A percentile compares a stretch with the other conserved stretches of the same genome.
These are phyloP conservation scores for Porites australiensis DNA, from an alignment of 64 coral and sea anemone genomes.

Conservation along the genomic window DNA sequence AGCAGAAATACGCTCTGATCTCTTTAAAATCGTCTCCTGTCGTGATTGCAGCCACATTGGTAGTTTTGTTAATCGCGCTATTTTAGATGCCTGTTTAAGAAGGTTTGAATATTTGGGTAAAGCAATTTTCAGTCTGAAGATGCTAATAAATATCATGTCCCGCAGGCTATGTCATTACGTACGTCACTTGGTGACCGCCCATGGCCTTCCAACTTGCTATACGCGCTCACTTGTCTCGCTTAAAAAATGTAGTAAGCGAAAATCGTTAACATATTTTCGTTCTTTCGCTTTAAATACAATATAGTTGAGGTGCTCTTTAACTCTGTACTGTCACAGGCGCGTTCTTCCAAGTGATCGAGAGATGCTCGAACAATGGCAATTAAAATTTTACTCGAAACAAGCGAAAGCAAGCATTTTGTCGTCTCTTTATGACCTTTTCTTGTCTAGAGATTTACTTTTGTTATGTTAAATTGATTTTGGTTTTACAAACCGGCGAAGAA, in stretches of 20 bases:
- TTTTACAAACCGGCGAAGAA: neutral
- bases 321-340: neutral
- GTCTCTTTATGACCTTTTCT: neutral
- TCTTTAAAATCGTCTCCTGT: neutral
- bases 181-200: conserved; percentile 36
- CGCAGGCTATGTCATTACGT: conserved; percentile 29
- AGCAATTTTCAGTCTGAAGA: conserved; percentile 6
- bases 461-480: neutral
- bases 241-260: conserved; percentile 41
- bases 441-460: neutral
- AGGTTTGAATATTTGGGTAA: neutral
- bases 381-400: conserved; percentile 32
- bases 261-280: conserved; percentile 1
- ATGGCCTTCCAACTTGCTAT: neutral
- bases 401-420: neutral
- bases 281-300: neutral
- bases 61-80: neutral
- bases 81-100: neutral
- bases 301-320: neutral
- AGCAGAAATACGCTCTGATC: neutral
- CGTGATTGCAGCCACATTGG: neutral
- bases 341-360: conserved; percentile 26
- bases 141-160: conserved; percentile 18
- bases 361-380: conserved; percentile 46
- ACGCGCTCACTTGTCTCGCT: conserved; percentile 6